Evolutionary conservation across 2,888 invertebrate species (phyloP).

Genomic region (Alcis repandata): DNA sequence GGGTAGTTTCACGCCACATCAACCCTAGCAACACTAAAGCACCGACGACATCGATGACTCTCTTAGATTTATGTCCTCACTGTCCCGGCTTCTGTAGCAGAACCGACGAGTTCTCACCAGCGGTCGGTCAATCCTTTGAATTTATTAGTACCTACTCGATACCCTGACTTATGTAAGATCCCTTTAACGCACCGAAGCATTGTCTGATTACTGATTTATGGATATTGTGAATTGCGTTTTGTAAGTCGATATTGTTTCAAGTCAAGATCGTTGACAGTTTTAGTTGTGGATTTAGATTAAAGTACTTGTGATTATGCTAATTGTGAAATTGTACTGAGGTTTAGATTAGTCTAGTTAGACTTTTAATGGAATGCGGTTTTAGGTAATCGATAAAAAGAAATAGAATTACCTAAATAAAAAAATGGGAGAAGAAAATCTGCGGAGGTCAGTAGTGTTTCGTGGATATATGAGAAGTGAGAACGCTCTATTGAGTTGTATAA

Average conservation of each 20-base stretch:
- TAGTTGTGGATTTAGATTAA: background rate
- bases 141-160: constrained; percentile 70
- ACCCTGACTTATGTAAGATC: constrained; percentile 64
- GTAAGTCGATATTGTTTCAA: constrained; percentile 15
- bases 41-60: constrained; percentile 70
- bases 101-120: constrained; percentile 81
- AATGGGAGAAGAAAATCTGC: no score
- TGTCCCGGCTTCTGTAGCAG: constrained; percentile 74
- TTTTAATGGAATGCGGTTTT: background rate
- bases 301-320: background rate
- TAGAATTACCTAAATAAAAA: no score
- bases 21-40: constrained; percentile 38
- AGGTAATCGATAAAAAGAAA: no score
- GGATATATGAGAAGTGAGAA: no score
- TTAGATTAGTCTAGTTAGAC: background rate
- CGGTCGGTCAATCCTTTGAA: constrained; percentile 77
- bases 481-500: no score
- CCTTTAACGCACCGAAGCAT: constrained; percentile 69
- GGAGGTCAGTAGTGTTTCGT: no score
- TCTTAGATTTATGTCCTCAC: constrained; percentile 80
- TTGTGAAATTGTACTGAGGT: background rate
- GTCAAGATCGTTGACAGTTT: constrained; percentile 2
- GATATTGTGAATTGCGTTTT: constrained; percentile 31
- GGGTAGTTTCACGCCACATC: background rate
- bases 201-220: constrained; percentile 79